Evolutionary conservation across 2,797 vertebrate species (phyloP), one percentile per base, ranked within the genome.

Genomic region (Petrocephalus schoutedeni): DNA sequence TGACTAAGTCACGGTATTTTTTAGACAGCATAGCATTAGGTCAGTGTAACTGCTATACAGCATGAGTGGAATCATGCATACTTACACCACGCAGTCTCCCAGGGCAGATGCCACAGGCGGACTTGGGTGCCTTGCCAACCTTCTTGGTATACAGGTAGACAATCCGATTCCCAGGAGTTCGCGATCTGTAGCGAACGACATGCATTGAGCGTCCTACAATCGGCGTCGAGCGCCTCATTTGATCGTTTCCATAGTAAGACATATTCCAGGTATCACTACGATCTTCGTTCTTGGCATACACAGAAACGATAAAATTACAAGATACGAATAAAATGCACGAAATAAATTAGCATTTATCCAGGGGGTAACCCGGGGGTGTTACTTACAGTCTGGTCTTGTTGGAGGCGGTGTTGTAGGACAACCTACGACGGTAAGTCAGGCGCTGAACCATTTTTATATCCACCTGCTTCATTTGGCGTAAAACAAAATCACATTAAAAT

Each of bases 61-160:
- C 12, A n/a, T 21, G 61, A 54, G 21, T 8, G 8, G 4, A n/a
- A 8, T 4, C 8, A 10, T 16, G 0, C 1, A 7, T 23, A 97
- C 98, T 98, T 93, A 99, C 98, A 91, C 98, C 98, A 88, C 97
- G 97, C 91, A 99, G 98, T 89, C 98, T 96, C 93, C 98, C 98
- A 54, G 98, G 98, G 93, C 96, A 98, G 91, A 99, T 98, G 5
- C 98, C 98, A 90, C 98, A 99, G 56, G 97, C 97, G 0, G 98
- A 99, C 90, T 99, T 99, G 0, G 98, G 98, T 41, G 98, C 97
- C 90, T 99, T 99, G 91, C 98, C 98, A 16, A 98, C 97, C 91
- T 99, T 99, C 95, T 99, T 99, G 88, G 98, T 99, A 92, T 99
- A 99, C 87, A 99, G 96, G 93, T 99, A 99, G 91, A 99, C 98